Evolutionary conservation across 2,888 invertebrate genomes (phyloP).

Genomic region (Coenonympha arcania): DNA sequence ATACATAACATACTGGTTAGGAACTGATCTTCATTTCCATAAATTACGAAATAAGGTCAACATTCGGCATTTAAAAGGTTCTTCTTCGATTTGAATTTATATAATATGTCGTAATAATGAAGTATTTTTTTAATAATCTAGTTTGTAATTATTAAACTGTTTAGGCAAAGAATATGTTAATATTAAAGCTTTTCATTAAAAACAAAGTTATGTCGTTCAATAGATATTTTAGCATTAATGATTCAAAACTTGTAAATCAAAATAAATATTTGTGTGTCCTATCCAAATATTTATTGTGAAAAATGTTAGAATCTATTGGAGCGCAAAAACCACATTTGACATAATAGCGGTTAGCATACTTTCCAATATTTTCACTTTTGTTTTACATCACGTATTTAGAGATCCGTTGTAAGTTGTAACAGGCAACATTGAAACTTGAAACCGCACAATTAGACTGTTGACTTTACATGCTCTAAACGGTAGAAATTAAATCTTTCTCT

Average conservation of each 20-base stretch:
- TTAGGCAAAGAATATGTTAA: no score
- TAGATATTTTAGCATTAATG: no score
- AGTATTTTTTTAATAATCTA: background rate
- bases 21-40: conserved; percentile 4
- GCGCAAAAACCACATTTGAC: conserved; percentile 5
- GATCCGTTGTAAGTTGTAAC: background rate
- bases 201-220: no score
- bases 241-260: no score
- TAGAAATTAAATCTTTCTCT: no score
- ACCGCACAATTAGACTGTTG: no score
- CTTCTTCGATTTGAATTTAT: background rate
- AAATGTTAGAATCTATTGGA: conserved; percentile 3
- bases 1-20: background rate
- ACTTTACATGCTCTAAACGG: no score
- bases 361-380: conserved; percentile 11
- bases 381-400: conserved; percentile 4
- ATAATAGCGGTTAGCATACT: conserved; percentile 6
- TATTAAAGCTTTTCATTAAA: no score
- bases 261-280: no score
- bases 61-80: conserved; percentile 18
- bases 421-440: background rate
- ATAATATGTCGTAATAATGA: background rate
- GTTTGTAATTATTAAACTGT: background rate
- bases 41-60: conserved; percentile 19
- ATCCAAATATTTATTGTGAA: background rate